A percentile compares a stretch with the other conserved stretches of the same genome.
Evolutionary conservation across 64 coral and sea anemone species (phyloP).

Genomic region (Anthopleura sola): DNA sequence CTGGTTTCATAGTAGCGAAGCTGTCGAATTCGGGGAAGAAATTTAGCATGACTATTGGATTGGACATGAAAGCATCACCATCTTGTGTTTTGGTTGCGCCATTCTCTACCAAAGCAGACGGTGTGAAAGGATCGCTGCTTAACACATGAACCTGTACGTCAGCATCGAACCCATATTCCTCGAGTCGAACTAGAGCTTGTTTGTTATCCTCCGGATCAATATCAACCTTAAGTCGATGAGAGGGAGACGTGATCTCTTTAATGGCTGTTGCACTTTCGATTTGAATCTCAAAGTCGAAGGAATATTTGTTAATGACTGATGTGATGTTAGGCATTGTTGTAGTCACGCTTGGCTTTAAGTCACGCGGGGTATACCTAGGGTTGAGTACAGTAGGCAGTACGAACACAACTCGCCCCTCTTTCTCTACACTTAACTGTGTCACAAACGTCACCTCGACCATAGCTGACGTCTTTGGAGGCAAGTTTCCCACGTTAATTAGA

Average conservation of each 20-base stretch:
- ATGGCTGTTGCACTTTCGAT: conserved; percentile 39
- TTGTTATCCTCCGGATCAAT: conserved; percentile 31
- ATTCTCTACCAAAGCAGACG: conserved; percentile 57
- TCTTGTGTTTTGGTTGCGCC: conserved; percentile 32
- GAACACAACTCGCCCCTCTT: no score
- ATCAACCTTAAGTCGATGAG: conserved; percentile 19
- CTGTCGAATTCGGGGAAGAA: conserved; percentile 79
- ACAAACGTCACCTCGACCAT: no score
- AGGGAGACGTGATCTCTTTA: conserved; percentile 28
- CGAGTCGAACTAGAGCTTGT: conserved; percentile 45
- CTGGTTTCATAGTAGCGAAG: conserved; percentile 4
- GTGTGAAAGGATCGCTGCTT: conserved; percentile 51
- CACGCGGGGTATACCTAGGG: no score
- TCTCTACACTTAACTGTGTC: no score
- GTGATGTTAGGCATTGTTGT: no score
- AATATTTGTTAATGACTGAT: conserved; percentile 18
- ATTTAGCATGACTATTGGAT: conserved; percentile 75
- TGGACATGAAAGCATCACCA: conserved; percentile 43
- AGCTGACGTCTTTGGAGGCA: no score
- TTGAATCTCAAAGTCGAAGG: conserved; percentile 69
- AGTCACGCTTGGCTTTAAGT: no score
- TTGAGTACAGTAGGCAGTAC: no score
- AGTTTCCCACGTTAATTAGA: no score
- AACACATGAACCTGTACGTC: conserved; percentile 61
- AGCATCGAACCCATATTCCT: conserved; percentile 29